These are phyloP conservation scores for Pelochelys cantorii DNA, from an alignment of 2,797 vertebrate genomes.

Conservation along the genomic window DNA sequence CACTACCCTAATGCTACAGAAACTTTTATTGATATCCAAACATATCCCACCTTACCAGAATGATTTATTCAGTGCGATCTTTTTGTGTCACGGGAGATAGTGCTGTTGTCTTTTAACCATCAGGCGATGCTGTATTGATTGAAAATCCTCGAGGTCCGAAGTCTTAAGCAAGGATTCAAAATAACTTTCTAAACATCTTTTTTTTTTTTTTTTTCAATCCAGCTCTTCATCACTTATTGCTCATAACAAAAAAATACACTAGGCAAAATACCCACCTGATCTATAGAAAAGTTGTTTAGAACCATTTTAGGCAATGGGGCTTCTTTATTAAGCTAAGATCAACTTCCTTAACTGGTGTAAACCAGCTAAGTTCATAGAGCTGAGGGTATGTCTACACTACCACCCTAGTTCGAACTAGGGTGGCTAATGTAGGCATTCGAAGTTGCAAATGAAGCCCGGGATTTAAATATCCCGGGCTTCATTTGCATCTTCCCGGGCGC, in stretches of 20 bases:
- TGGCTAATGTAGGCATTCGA: too few species aligned
- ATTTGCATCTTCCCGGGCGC: too few species aligned
- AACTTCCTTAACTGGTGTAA: neutral
- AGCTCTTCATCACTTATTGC: neutral
- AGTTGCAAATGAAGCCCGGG: too few species aligned
- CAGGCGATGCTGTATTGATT: neutral
- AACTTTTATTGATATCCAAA: neutral
- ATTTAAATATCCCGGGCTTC: too few species aligned
- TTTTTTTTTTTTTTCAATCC: neutral
- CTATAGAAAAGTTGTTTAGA: neutral
- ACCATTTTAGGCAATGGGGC: neutral
- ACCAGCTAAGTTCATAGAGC: neutral
- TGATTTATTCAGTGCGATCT: neutral
- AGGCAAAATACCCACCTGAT: neutral
- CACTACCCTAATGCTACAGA: conserved; percentile 10
- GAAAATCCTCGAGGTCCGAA: neutral
- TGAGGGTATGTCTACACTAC: too few species aligned
- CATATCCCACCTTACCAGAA: neutral
- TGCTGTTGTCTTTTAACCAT: neutral
- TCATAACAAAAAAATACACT: neutral
- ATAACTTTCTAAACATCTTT: rapidly evolving
- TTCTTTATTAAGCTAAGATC: neutral
- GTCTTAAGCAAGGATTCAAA: neutral
- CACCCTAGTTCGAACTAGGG: too few species aligned
- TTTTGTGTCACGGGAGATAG: neutral